A percentile compares a stretch with the other conserved stretches of the same genome.
phyloP scores from a whole-genome alignment of 1,140 invertebrate genomes.

The Drosophila subpulchrella region DNA sequence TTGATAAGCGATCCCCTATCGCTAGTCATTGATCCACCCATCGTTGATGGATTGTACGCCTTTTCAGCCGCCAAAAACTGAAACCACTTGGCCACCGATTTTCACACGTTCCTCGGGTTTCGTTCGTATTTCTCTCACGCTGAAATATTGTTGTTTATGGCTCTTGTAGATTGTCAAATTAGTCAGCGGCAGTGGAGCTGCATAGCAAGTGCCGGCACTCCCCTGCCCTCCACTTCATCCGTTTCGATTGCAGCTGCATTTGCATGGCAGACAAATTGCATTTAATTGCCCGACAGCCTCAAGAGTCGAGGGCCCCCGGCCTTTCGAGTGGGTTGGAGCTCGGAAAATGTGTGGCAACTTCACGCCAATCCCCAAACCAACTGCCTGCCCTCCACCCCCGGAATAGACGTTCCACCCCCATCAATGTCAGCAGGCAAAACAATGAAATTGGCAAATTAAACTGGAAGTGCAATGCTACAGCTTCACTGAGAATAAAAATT shows the following conservation, averaged over 20 bases:
- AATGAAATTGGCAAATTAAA: slow-evolving; percentile 10
- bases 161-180: slow-evolving; percentile 52
- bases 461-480: slow-evolving; percentile 1
- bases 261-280: slow-evolving; percentile 66
- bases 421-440: slow-evolving; percentile 18
- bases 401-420: background rate
- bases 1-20: slow-evolving; percentile 55
- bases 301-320: slow-evolving; percentile 28
- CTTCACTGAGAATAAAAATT: background rate
- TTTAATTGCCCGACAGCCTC: slow-evolving; percentile 69
- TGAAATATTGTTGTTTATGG: slow-evolving; percentile 46
- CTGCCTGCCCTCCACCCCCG: no score
- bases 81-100: slow-evolving; percentile 29
- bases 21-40: slow-evolving; percentile 6
- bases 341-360: slow-evolving; percentile 25
- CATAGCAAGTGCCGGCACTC: slow-evolving; percentile 22
- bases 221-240: slow-evolving; percentile 4
- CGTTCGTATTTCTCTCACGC: slow-evolving; percentile 39
- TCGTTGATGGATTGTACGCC: slow-evolving; percentile 4
- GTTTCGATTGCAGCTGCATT: slow-evolving; percentile 30
- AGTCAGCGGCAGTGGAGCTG: slow-evolving; percentile 41
- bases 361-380: slow-evolving; percentile 14
- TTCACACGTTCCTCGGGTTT: slow-evolving; percentile 25
- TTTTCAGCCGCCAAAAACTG: background rate
- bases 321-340: slow-evolving; percentile 8